Evolutionary conservation across 1,140 invertebrate genomes (phyloP).

Genomic region (Dolichoris vasculosae): DNA sequence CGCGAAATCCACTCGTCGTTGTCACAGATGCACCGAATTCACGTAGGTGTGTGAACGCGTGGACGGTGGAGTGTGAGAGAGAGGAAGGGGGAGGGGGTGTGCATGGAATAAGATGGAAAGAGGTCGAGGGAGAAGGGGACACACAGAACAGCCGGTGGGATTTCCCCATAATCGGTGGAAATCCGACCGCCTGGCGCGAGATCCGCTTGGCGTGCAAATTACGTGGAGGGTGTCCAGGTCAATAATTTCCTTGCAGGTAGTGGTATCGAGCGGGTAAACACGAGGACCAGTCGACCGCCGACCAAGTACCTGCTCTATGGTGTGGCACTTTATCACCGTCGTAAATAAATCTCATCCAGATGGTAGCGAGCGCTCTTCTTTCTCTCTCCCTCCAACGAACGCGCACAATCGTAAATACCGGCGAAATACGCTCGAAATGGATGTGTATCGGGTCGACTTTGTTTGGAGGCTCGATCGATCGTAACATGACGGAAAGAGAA

Average conservation of each 20-base stretch:
- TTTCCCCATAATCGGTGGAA: conserved; percentile 46
- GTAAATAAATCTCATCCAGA: conserved; percentile 47
- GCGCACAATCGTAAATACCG: background rate
- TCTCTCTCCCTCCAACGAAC: background rate
- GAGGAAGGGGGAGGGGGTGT: too few species aligned
- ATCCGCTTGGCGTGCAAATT: background rate
- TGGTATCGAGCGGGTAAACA: conserved; percentile 32
- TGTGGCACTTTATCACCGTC: conserved; percentile 11
- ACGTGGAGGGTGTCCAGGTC: background rate
- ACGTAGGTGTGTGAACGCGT: background rate
- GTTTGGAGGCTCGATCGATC: conserved; percentile 22
- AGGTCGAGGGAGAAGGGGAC: background rate
- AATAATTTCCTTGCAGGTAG: conserved; percentile 47
- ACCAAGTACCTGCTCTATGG: conserved; percentile 38
- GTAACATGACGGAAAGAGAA: background rate
- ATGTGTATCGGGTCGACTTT: background rate
- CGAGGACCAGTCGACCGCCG: conserved; percentile 23
- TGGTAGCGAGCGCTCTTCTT: background rate
- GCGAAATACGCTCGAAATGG: background rate
- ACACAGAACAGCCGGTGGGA: conserved; percentile 21
- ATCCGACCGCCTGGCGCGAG: conserved; percentile 19
- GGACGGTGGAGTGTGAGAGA: background rate
- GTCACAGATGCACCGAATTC: background rate
- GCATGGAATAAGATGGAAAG: background rate
- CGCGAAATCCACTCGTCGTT: background rate